These are phyloP conservation scores for Eueremaeus valkanovi DNA, from an alignment of 2,888 invertebrate species.

Conservation along the genomic window DNA sequence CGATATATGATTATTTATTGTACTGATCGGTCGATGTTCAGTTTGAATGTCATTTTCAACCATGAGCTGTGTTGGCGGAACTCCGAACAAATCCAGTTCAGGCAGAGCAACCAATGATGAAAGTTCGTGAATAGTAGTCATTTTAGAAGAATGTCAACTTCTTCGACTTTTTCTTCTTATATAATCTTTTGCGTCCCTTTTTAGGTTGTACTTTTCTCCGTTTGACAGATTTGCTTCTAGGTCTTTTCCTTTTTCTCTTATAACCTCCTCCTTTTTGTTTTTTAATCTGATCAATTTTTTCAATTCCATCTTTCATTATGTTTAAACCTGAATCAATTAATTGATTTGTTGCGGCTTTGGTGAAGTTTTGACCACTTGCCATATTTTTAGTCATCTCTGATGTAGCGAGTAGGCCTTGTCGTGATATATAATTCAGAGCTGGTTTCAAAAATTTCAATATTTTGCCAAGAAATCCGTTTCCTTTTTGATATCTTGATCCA, in stretches of 20 bases:
- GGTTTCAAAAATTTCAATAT: slow-evolving; percentile 8
- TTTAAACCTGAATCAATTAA: background rate
- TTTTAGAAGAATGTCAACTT: background rate
- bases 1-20: background rate
- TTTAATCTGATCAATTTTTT: background rate
- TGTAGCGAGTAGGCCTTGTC: background rate
- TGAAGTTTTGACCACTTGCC: background rate
- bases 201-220: background rate
- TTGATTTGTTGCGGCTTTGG: background rate
- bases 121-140: background rate
- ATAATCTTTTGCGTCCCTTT: background rate
- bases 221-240: too few species aligned
- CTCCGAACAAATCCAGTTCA: background rate
- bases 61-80: background rate
- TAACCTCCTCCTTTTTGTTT: background rate
- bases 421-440: background rate
- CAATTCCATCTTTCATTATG: background rate
- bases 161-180: background rate
- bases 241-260: background rate
- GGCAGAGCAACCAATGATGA: background rate
- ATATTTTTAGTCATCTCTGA: background rate
- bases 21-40: background rate
- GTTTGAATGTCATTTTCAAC: background rate
- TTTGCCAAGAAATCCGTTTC: slow-evolving; percentile 5
- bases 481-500: background rate